A percentile compares a stretch with the other conserved stretches of the same genome.
These are phyloP conservation scores for Babylonia areolata DNA, from an alignment of 1,140 invertebrate genomes.

Conservation along the genomic window DNA sequence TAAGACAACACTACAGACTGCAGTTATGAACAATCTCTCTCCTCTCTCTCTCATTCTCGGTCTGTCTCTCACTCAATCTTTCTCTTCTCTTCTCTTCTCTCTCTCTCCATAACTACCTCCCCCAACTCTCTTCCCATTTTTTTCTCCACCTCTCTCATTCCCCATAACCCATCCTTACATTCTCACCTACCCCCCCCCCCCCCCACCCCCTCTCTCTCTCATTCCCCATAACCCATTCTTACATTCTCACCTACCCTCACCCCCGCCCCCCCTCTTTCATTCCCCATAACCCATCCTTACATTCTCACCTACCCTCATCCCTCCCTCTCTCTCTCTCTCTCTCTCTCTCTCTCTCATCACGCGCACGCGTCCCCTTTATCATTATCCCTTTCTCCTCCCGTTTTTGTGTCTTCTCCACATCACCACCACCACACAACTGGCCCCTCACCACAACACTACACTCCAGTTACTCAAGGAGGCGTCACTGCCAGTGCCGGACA, in stretches of 20 bases:
- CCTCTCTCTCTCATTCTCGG: not conserved
- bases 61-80: not conserved
- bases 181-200: not conserved
- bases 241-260: not conserved
- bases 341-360: not conserved
- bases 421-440: not conserved
- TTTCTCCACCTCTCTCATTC: not conserved
- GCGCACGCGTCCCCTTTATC: not conserved
- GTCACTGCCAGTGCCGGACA: too few relatives aligned
- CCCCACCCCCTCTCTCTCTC: not conserved
- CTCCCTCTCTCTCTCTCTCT: not conserved
- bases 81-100: not conserved
- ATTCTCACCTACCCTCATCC: not conserved
- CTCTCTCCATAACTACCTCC: too few relatives aligned
- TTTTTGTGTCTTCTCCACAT: too few relatives aligned
- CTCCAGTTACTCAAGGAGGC: too few relatives aligned
- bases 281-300: not conserved
- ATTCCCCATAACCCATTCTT: too few relatives aligned
- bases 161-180: not conserved
- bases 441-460: not conserved
- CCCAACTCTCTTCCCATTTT: too few relatives aligned
- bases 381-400: not conserved
- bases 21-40: not conserved
- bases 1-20: too few relatives aligned
- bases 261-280: not conserved